Evolutionary conservation across 2,888 invertebrate genomes (phyloP), one percentile per base, ranked within the genome.

Genomic region (Drosophila nigricruria): DNA sequence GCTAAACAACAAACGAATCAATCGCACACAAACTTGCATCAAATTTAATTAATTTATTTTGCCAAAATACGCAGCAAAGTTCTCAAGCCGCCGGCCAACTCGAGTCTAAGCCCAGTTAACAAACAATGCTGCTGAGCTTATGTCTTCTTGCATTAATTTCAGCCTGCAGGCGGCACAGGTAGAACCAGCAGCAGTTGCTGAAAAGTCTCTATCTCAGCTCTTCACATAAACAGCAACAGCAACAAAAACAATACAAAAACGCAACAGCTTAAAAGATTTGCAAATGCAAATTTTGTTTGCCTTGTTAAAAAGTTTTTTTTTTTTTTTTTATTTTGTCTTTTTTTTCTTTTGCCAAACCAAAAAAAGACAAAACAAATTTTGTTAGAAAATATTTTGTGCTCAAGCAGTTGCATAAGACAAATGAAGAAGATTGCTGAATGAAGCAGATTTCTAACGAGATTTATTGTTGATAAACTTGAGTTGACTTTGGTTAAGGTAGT

Each of bases 41-140:
- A 72, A 86, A 86, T 77, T 81, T 77, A 86, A 86, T 88, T 86
- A 81, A 88, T 83, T 88, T 77, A 69, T 66, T 72, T 76, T 66
- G 50, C 54, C 61, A 68, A 49, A 73, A 49, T 69, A 62, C 47
- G 56, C 38, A 27, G 14, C 18, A n/a, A 40, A 25, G 52, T 27
- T 23, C 27, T 34, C 10, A 38, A 57, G 65, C 40, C 23, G 42
- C 23, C 18, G 47, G 23, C 53, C 54, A 65, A 56, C 49, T 67
- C 1, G 25, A 59, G 50, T 42, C 36, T 36, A 60, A n/a, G 67
- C 42, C 62, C 57, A 63, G 60, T 61, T 63, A 62, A 57, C 60
- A 58, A 53, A 40, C 56, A 63, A 53, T 9, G 56, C 36, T 18
- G 60, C 45, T 49, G 12, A 27, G 54, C 32, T 47, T 67, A 47